Conservation (phyloP, 2,113 vertebrate species). For the Otolemur garnettii region DNA sequence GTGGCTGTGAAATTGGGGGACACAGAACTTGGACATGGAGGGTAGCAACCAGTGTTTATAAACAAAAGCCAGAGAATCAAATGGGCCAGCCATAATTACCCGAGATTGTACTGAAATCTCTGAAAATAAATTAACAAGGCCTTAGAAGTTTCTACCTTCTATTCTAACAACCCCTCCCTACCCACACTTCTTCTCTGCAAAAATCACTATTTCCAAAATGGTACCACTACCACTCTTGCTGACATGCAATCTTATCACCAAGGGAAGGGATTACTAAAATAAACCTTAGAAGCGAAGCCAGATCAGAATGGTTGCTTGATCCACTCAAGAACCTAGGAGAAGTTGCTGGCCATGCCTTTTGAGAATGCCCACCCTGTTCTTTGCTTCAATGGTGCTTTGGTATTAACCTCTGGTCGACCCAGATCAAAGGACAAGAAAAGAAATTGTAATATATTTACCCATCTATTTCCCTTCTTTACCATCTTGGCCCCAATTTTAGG, state of each 20-base stretch:
- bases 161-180: background rate
- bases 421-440: background rate
- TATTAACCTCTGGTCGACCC: background rate
- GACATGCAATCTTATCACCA: conserved; percentile 16
- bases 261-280: conserved; percentile 20
- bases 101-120: conserved; percentile 56
- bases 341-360: background rate
- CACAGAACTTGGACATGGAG: conserved; percentile 81
- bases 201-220: conserved; percentile 67
- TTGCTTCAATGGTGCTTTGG: background rate
- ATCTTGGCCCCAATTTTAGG: conserved; percentile 19
- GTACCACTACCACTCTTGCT: background rate
- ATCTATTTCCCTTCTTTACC: background rate
- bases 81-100: conserved; percentile 85
- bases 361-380: background rate
- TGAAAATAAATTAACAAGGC: conserved; percentile 71
- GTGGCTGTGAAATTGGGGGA: conserved; percentile 83
- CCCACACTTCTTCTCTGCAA: background rate
- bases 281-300: conserved; percentile 10
- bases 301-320: background rate
- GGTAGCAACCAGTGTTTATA: conserved; percentile 92
- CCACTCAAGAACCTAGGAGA: background rate
- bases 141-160: conserved; percentile 16
- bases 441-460: background rate
- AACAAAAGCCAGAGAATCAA: conserved; percentile 88